Evolutionary conservation across 2,797 vertebrate species (phyloP), one percentile per base, ranked within the genome.

Genomic region (Clamator glandarius): DNA sequence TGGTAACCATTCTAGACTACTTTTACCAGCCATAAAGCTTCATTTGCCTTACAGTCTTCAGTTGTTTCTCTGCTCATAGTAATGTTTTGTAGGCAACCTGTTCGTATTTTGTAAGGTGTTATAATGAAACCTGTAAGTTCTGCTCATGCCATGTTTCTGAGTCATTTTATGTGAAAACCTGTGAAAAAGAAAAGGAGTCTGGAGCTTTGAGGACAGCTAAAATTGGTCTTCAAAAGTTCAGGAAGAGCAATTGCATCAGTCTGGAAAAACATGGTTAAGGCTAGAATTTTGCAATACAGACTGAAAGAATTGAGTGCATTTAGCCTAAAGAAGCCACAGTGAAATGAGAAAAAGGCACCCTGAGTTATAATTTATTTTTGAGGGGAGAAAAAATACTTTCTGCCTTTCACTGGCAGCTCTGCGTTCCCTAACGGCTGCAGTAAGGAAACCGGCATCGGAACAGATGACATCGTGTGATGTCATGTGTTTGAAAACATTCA

Each of bases 91-190:
- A 86, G 69, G 52, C 79, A 77, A 86, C 73, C 66, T 91, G 91
- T 31, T 92, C 58, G 9, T 84, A 15, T 89, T 94, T 91, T 76
- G 51, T 70, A 80, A 87, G 84, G 82, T 94, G 91, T 84, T 94
- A 91, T 68, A 84, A 85, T 67, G 82, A 91, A 94, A 81, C 84
- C 69, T 90, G 89, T n/a, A 81, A 73, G 63, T 91, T 92, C 87
- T 94, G 79, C 68, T 89, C 33, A 1, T 83, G 84, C 70, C 29
- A 4, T 51, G 25, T 69, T 92, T 89, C 84, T 88, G 73, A 91
- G 63, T 79, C 25, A 87, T 73, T 90, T 95, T 83, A 46, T 75
- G 55, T 89, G 81, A 92, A 94, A 96, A 91, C 44, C 42, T 84
- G 84, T 70, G 83, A 96, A 89, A 95, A 92, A 72, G 72, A 72